Base-by-base conservation (phyloP, 2,888 invertebrate genomes). In the Syrista parreyssii region DNA sequence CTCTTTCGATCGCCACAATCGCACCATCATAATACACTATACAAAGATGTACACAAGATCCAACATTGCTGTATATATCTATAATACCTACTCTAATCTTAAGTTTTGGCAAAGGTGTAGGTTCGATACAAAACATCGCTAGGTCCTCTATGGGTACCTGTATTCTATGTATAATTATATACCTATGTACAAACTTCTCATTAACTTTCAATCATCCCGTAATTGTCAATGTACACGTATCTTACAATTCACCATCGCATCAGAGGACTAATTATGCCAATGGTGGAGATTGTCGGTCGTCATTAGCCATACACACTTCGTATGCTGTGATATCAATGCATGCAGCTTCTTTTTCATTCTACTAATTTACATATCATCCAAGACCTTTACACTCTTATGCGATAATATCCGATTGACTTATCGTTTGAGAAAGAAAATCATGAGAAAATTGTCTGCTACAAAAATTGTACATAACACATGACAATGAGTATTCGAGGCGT, bases 11-110 rank as follows among this genome's bases (percentile, higher is more conserved):
- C 55, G 55, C 55, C 23, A 55, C 23, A 9, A 2, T 55, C 55
- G 55, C 23, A 23, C 23, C 23, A 23, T 55, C 81, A 79, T 82
- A 86, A 88, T 88, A 85, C 84, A 89, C 88, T 89, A 86, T 89
- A 90, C 89, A 89, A 87, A 87, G 84, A 89, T 89, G 85, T 88
- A 88, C 88, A 88, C 80, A 88, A 87, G 86, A 87, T 86, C 85
- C 89, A 90, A 89, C 89, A 85, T 86, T 85, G 82, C 84, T 86
- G 86, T 87, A 88, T 87, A 87, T 83, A 74, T 78, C 79, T 82
- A 55, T 81, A 80, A 80, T 79, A 69, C 55, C 68, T 73, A 82
- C 79, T 84, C 80, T 86, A 84, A 80, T 83, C 81, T 86, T 82
- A 81, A 86, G 87, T 89, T 90, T 90, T 90, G 90, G 90, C 90